Evolutionary conservation across 2,113 vertebrate species (phyloP), one percentile per base, ranked within the genome.

Genomic region (Dasyprocta punctata): DNA sequence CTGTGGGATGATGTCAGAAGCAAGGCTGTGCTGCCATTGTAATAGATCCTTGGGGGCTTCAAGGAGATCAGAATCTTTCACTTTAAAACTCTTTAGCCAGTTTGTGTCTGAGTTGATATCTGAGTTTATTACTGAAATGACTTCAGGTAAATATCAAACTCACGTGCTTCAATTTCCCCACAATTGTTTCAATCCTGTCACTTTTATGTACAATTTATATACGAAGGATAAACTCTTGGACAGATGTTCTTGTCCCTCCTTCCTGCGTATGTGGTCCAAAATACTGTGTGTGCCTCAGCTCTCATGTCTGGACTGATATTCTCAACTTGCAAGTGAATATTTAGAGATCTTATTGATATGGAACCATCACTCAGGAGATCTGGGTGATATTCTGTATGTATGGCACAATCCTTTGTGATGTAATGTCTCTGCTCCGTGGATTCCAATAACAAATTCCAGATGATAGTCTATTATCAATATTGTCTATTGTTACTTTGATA

Each of bases 101-200:
- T 67, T 86, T 47, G 19, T 56, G 44, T 58, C 49, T 92, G 60
- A 80, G 16, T 61, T 89, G 38, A 11, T 52, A 52, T 58, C 58
- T 92, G 54, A 87, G 54, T 24, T 77, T 75, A n/a, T 49, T 92
- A 56, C 22, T 89, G 26, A 89, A 92, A 95, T 49, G 41, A 84
- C 87, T 30, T 65, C 47, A 92, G 67, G 54, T 36, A 85, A 84
- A 92, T n/a, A 78, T 30, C 77, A 96, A 89, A 75, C 4, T 87
- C 13, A 38, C 60, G 54, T 41, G 17, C 52, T 93, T 93, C 41
- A 22, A 30, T 49, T 96, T n/a, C 30, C 44, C 28, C 49, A 84
- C 22, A 81, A 14, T 95, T 63, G 92, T 93, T 95, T 92, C 78
- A 95, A 88, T 85, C 17, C 14, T 47, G n/a, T 89, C 5, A 92